These are phyloP conservation scores for Coracopsis vasa DNA, from an alignment of 2,113 vertebrate genomes.

Conservation along the genomic window DNA sequence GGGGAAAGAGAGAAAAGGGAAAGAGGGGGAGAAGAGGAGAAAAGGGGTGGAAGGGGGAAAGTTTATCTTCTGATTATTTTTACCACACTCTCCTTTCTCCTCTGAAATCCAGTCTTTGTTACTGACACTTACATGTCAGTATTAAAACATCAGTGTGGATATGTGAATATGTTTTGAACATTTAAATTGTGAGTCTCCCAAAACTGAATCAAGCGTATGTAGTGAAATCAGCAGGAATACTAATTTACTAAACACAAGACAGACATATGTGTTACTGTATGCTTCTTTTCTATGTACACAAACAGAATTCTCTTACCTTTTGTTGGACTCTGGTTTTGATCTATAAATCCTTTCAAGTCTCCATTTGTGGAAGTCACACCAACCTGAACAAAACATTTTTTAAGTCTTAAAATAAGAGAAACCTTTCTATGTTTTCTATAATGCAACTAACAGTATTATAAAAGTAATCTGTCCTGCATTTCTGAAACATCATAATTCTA, in stretches of 20 bases:
- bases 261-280: neutral
- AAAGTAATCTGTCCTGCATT: neutral
- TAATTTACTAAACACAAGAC: neutral
- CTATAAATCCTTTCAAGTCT: slow-evolving; percentile 79
- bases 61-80: neutral
- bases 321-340: slow-evolving; percentile 79
- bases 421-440: neutral
- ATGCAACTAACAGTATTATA: neutral
- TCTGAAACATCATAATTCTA: neutral
- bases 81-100: neutral
- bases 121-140: neutral
- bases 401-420: slow-evolving; percentile 34
- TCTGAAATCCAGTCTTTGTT: neutral
- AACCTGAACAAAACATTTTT: slow-evolving; percentile 74
- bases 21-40: no score
- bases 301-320: slow-evolving; percentile 74
- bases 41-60: neutral
- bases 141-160: neutral
- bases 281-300: neutral
- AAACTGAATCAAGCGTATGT: neutral
- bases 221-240: neutral
- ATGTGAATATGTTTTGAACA: neutral
- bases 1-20: no score
- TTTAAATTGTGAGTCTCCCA: neutral
- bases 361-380: slow-evolving; percentile 75